Percentiles rank a stretch among this genome's conserved stretches.
These are phyloP conservation scores for Colinus virginianus DNA, from an alignment of 2,113 vertebrate species.

Conservation along the genomic window DNA sequence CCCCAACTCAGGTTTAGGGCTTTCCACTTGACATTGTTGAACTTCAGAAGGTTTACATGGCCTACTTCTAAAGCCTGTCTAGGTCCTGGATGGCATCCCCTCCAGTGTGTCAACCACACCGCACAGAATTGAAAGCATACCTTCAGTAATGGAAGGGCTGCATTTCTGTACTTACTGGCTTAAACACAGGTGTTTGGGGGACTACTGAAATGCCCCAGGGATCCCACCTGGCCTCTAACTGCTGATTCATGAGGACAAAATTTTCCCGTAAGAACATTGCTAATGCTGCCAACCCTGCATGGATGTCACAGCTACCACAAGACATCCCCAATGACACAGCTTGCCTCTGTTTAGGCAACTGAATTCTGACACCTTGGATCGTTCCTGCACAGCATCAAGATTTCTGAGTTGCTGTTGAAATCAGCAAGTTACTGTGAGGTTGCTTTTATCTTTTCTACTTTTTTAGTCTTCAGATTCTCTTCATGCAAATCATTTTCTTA, in stretches of 20 bases:
- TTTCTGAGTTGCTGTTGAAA: background rate
- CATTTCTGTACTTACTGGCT: conserved; percentile 11
- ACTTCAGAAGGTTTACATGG: background rate
- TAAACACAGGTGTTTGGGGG: background rate
- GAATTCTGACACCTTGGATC: background rate
- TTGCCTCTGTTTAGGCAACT: background rate
- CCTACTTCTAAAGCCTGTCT: background rate
- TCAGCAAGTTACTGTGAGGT: background rate
- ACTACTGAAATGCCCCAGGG: background rate
- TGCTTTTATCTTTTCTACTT: background rate
- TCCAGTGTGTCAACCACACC: background rate
- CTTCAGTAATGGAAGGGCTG: background rate
- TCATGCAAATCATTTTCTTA: background rate
- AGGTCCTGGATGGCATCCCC: background rate
- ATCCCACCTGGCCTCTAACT: conserved; percentile 4
- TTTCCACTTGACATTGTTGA: background rate
- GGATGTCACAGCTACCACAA: background rate
- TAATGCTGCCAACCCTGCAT: background rate
- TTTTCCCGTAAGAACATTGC: background rate
- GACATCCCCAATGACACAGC: background rate
- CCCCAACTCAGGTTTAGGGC: background rate
- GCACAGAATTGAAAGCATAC: background rate
- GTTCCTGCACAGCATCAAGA: background rate
- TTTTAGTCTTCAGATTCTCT: background rate
- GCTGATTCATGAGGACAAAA: conserved; percentile 5